phyloP scores from a whole-genome alignment of 1,140 invertebrate genomes.

The Ctenoplectra terminalis region DNA sequence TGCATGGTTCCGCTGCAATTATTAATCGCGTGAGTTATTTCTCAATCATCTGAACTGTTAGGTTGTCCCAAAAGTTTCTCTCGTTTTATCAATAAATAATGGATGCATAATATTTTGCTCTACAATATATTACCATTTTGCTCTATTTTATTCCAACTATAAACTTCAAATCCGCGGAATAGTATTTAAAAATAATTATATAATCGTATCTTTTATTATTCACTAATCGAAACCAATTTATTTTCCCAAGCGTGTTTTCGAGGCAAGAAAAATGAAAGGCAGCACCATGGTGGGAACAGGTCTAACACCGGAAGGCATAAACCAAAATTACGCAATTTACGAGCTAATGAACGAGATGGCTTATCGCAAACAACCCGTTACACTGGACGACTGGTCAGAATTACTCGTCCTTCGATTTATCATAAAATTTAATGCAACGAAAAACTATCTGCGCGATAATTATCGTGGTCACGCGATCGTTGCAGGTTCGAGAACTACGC shows the following conservation, averaged over 20 bases:
- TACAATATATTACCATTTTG: too few species aligned
- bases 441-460: background rate
- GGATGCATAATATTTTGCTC: too few species aligned
- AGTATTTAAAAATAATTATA: background rate
- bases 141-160: background rate
- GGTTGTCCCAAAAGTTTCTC: too few species aligned
- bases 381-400: constrained; percentile 91
- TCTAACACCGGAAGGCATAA: constrained; percentile 93
- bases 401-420: constrained; percentile 82
- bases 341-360: constrained; percentile 94
- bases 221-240: constrained; percentile 7
- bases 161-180: background rate
- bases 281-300: constrained; percentile 95
- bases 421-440: background rate
- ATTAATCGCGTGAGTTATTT: constrained; percentile 87
- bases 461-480: background rate
- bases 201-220: background rate
- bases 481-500: constrained; percentile 86
- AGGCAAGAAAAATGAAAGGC: constrained; percentile 85
- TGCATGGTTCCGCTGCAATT: constrained; percentile 91
- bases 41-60: too few species aligned
- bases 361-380: constrained; percentile 86
- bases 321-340: constrained; percentile 96
- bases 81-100: too few species aligned
- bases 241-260: constrained; percentile 88